A percentile compares a stretch with the other conserved stretches of the same genome.
These are phyloP conservation scores for Scaptomyza montana DNA, from an alignment of 1,140 invertebrate genomes.

Conservation along the genomic window DNA sequence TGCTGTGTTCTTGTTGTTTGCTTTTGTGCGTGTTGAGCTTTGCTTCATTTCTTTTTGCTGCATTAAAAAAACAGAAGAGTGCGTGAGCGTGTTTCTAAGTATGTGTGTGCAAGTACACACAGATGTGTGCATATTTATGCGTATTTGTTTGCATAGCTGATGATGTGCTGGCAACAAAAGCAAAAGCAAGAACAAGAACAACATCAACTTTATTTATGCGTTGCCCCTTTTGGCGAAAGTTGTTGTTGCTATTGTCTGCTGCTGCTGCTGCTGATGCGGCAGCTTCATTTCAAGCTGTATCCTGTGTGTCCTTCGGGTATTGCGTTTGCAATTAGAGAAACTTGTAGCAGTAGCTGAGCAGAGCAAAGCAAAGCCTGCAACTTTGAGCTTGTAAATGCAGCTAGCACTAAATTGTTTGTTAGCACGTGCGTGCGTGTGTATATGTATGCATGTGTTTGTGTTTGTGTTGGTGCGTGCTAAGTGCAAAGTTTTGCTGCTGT, in stretches of 20 bases:
- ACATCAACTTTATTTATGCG: constrained; percentile 40
- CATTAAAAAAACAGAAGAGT: constrained; percentile 39
- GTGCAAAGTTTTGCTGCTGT: constrained; percentile 71
- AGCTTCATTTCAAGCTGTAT: constrained; percentile 17
- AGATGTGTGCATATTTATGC: constrained; percentile 75
- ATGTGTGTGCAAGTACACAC: constrained; percentile 22
- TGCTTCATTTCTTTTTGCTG: constrained; percentile 43
- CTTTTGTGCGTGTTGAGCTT: constrained; percentile 56
- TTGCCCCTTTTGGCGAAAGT: constrained; percentile 16
- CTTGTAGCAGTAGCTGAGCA: constrained; percentile 39
- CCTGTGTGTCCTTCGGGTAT: constrained; percentile 41
- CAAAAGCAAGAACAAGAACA: constrained; percentile 53
- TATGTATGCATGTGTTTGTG: constrained; percentile 2
- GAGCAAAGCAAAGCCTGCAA: constrained; percentile 37
- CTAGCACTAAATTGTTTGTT: constrained; percentile 75
- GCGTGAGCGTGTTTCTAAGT: constrained; percentile 39
- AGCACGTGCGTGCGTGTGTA: constrained; percentile 34
- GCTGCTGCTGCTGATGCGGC: background rate
- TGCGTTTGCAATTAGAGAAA: constrained; percentile 70
- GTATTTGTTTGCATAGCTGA: constrained; percentile 81
- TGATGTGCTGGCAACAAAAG: constrained; percentile 65
- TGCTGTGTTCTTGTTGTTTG: constrained; percentile 17
- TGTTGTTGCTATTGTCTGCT: background rate
- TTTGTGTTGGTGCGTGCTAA: constrained; percentile 50
- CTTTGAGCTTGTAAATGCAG: constrained; percentile 70